Evolutionary conservation across 2,888 invertebrate genomes (phyloP).

Genomic region (Andrena minutula): DNA sequence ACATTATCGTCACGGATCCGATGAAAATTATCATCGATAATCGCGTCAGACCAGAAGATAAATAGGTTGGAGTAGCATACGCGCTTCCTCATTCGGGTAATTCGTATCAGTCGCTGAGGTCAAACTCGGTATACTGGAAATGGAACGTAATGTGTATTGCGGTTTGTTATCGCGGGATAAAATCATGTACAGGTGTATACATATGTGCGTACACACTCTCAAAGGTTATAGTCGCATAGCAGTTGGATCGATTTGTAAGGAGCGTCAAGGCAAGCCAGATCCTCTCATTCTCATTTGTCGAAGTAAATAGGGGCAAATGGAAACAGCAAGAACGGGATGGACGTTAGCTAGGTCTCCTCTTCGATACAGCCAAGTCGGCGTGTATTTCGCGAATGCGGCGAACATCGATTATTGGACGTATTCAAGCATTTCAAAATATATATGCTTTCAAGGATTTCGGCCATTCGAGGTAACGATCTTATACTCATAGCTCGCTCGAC

Average conservation of each 20-base stretch:
- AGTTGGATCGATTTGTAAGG: slow-evolving; percentile 82
- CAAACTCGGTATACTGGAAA: slow-evolving; percentile 54
- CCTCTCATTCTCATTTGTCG: slow-evolving; percentile 71
- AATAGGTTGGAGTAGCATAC: slow-evolving; percentile 21
- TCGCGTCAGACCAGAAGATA: slow-evolving; percentile 10
- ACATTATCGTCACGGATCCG: slow-evolving; percentile 1
- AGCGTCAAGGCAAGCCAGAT: slow-evolving; percentile 82
- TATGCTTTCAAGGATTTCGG: slow-evolving; percentile 17
- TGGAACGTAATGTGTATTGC: slow-evolving; percentile 56
- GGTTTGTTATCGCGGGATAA: slow-evolving; percentile 41
- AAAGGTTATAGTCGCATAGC: slow-evolving; percentile 69
- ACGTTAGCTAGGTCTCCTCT: background rate
- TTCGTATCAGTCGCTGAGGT: slow-evolving; percentile 53
- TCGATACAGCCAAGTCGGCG: background rate
- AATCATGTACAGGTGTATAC: slow-evolving; percentile 31
- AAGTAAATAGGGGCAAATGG: slow-evolving; percentile 44
- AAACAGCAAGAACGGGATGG: slow-evolving; percentile 19
- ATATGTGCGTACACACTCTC: slow-evolving; percentile 17
- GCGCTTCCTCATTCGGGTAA: slow-evolving; percentile 45
- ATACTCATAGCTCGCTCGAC: background rate
- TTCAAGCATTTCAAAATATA: slow-evolving; percentile 29
- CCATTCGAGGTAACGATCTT: slow-evolving; percentile 18
- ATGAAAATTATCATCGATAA: background rate
- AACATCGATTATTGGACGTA: slow-evolving; percentile 25
- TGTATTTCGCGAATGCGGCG: slow-evolving; percentile 24